Base-by-base conservation (phyloP, 2,113 vertebrate genomes). In the Lagopus leucura region DNA sequence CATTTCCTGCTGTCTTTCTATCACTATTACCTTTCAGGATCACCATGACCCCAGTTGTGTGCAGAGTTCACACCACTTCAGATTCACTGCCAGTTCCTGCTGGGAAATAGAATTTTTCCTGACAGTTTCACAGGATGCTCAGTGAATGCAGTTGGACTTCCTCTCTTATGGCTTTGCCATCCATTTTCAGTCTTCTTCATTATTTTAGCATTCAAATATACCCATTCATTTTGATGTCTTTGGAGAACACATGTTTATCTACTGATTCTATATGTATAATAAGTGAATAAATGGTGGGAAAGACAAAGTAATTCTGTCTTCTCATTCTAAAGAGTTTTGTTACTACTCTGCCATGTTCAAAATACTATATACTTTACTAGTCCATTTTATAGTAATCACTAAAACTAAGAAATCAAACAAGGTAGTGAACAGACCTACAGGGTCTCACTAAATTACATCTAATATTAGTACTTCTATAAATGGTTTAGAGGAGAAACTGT, bases 11-110 rank as follows among this genome's bases (percentile, higher is more conserved):
- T 89, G 43, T 21, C 57, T 76, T 88, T n/a, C 22, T 84, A 81
- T 65, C 42, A 63, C 50, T 88, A 52, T 86, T 75, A 93, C 71
- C 34, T 92, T 88, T 73, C 60, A 86, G 65, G 57, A 60, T 75
- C 38, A 43, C 38, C 4, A 5, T 63, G 40, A 73, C 83, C 67
- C 10, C 0, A 0, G 6, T 3, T 71, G 18, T 66, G 40, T 70
- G 48, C 2, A 3, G 48, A 83, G 65, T 48, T 65, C 77, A 75
- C 75, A 88, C 90, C 17, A 66, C 36, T 19, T 84, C 43, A 58
- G 40, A 43, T 84, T 88, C 74, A 66, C 24, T 0, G 13, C 42
- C 10, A 0, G 0, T 54, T 79, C 28, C 71, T 79, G 21, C 6
- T 54, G 40, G 40, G 54, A 88, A 86, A 84, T 28, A 73, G 73